Conservation (phyloP, 1,140 invertebrate genomes). For the Asobara japonica region DNA sequence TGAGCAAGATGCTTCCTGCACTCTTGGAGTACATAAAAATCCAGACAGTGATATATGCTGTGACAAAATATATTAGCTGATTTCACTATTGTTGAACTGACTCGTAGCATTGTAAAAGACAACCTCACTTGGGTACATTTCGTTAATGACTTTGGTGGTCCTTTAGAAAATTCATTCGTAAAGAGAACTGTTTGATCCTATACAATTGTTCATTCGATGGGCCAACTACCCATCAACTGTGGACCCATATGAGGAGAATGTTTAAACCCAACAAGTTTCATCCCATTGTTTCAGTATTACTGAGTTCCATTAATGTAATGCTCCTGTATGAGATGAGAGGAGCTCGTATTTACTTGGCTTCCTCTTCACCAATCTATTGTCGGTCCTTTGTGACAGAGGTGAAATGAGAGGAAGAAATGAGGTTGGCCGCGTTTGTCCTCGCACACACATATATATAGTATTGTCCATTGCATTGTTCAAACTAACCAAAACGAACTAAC, state of each 20-base stretch:
- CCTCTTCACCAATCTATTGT: slow-evolving; percentile 54
- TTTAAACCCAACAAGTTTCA: not conserved
- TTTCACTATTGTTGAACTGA: too few species aligned
- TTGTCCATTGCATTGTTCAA: slow-evolving; percentile 46
- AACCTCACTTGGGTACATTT: too few species aligned
- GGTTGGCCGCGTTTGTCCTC: slow-evolving; percentile 37
- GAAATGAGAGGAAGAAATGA: not conserved
- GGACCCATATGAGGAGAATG: not conserved
- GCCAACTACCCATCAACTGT: not conserved
- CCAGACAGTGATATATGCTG: too few species aligned
- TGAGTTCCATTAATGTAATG: slow-evolving; percentile 57
- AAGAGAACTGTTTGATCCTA: too few species aligned
- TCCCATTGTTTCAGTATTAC: slow-evolving; percentile 47
- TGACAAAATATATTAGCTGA: too few species aligned
- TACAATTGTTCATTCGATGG: not conserved
- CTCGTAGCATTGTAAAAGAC: too few species aligned
- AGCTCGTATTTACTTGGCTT: slow-evolving; percentile 53
- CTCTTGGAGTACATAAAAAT: too few species aligned
- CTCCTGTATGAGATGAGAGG: slow-evolving; percentile 39
- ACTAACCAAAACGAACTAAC: slow-evolving; percentile 34
- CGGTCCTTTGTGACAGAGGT: slow-evolving; percentile 16
- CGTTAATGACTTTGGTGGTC: too few species aligned
- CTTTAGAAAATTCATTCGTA: too few species aligned
- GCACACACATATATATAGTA: slow-evolving; percentile 35
- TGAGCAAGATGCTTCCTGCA: too few species aligned